Evolutionary conservation across 2,113 vertebrate species (phyloP).

Genomic region (Rhizomys pruinosus): DNA sequence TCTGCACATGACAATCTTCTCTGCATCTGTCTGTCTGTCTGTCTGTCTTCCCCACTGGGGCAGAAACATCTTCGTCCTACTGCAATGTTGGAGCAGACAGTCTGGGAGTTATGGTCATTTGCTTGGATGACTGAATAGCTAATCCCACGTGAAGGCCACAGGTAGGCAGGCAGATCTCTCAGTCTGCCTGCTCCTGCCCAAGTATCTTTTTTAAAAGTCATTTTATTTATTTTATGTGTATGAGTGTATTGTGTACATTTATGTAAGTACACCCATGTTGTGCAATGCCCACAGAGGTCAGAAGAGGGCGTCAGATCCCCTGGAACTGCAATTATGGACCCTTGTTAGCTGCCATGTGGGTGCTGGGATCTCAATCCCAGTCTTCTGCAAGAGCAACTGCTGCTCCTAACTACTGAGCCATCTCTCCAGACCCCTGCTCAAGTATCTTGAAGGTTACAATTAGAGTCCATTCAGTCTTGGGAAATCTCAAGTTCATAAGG

Average conservation of each 20-base stretch:
- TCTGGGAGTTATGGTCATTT: not conserved
- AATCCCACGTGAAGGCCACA: not conserved
- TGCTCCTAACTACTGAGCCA: no score
- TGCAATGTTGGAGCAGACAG: not conserved
- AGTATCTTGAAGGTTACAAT: not conserved
- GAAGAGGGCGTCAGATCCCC: no score
- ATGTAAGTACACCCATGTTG: no score
- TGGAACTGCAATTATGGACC: no score
- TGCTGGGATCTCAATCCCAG: no score
- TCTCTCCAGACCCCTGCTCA: not conserved
- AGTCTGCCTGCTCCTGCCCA: not conserved
- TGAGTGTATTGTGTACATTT: no score
- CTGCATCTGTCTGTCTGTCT: rapidly evolving
- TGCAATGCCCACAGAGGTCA: no score
- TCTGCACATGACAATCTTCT: not conserved
- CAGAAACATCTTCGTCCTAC: not conserved
- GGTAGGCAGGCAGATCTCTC: not conserved
- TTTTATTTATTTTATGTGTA: no score
- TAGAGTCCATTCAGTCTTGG: not conserved
- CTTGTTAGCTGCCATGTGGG: no score
- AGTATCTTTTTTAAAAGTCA: not conserved
- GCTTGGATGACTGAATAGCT: not conserved
- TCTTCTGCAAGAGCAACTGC: no score
- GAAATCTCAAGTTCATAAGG: constrained; percentile 2
- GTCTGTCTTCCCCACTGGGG: rapidly evolving